Conservation (phyloP, 2,888 invertebrate species). For the Lacanobia wlatinum region DNA sequence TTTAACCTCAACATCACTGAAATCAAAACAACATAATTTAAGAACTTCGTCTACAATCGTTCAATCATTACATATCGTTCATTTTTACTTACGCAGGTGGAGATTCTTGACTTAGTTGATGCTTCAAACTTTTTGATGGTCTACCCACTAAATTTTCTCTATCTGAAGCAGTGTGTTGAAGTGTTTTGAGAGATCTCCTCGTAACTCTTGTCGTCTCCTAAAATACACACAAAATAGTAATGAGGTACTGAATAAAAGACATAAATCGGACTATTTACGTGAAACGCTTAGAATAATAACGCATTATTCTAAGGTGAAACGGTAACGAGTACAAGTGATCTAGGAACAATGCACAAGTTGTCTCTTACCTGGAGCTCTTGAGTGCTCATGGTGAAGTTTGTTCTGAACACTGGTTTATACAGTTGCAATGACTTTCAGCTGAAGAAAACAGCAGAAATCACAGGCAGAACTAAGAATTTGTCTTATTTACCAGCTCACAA, state of each 20-base stretch:
- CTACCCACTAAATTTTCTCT: constrained; percentile 95
- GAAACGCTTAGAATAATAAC: too few relatives aligned
- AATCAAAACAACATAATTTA: constrained; percentile 52
- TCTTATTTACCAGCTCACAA: constrained; percentile 30
- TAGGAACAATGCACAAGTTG: background rate
- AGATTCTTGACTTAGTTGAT: constrained; percentile 87
- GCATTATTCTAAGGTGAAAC: too few relatives aligned
- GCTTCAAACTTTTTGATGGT: constrained; percentile 87
- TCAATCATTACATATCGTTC: background rate
- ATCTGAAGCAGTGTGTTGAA: constrained; percentile 93
- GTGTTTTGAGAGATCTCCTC: constrained; percentile 93
- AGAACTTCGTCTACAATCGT: background rate
- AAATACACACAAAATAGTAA: constrained; percentile 22
- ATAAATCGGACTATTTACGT: background rate
- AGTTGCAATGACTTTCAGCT: constrained; percentile 10
- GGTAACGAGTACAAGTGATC: background rate
- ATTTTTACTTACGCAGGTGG: constrained; percentile 83
- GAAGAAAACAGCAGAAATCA: background rate
- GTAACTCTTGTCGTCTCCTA: constrained; percentile 74
- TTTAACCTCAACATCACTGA: constrained; percentile 85
- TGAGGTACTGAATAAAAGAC: background rate
- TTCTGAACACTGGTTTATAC: background rate
- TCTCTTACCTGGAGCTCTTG: constrained; percentile 66
- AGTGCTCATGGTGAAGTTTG: constrained; percentile 67
- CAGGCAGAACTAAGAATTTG: background rate